Percentiles rank a stretch among this genome's conserved stretches.
phyloP scores from a whole-genome alignment of 64 coral and sea anemone species.

The Pocillopora damicornis region DNA sequence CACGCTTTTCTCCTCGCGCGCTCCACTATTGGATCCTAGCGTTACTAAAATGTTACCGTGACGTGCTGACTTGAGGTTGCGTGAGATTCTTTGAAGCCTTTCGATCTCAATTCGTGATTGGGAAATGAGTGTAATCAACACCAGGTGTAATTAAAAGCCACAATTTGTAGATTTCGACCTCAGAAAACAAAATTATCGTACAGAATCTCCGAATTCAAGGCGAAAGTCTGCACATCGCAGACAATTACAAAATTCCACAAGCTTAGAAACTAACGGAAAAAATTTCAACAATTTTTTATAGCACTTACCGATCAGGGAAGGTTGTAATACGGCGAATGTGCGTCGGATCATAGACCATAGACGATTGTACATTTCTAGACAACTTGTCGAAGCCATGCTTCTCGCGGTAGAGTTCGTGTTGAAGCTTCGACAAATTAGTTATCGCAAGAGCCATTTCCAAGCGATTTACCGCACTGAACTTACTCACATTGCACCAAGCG shows the following conservation, averaged over 20 bases:
- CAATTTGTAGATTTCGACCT: background rate
- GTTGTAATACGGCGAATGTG: slow-evolving; percentile 62
- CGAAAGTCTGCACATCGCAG: background rate
- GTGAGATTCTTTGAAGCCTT: background rate
- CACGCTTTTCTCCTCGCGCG: background rate
- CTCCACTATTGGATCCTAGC: background rate
- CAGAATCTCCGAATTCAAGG: background rate
- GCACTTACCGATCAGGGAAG: slow-evolving; percentile 69
- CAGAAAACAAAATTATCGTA: background rate
- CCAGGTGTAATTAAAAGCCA: background rate
- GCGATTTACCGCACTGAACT: background rate
- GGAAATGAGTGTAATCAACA: background rate
- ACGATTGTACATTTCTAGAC: slow-evolving; percentile 78
- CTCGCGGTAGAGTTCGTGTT: slow-evolving; percentile 69
- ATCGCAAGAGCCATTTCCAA: slow-evolving; percentile 41
- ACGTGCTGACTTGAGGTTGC: background rate
- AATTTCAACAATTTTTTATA: background rate
- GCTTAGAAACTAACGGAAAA: background rate
- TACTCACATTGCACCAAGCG: background rate
- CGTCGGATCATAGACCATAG: slow-evolving; percentile 49
- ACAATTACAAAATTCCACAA: background rate
- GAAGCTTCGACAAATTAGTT: slow-evolving; percentile 56
- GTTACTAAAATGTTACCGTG: background rate
- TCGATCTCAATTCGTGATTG: background rate
- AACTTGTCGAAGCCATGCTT: slow-evolving; percentile 65